Base-by-base conservation (phyloP, 1,140 invertebrate species). In the Sesamia nonagrioides region DNA sequence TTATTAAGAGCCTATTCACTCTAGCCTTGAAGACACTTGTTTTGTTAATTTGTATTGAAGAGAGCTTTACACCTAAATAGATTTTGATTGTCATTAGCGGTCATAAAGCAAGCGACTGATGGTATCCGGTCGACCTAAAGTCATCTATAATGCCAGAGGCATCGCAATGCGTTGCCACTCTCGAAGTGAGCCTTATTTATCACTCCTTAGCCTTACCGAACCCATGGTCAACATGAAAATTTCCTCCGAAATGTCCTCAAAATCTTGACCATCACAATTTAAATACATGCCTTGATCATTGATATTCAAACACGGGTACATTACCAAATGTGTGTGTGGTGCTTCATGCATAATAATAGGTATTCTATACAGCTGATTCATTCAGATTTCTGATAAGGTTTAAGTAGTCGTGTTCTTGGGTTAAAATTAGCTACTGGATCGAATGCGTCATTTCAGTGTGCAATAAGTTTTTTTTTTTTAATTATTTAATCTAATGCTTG, bases 191-290 rank as follows among this genome's bases (percentile, higher is more conserved):
- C 40, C 21, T 0, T 0, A 56, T 21, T 17, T 33, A 58, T 21
- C 50, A 8, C n/a, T n/a, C n/a, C n/a, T n/a, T n/a, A n/a, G n/a
- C 27, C 27, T 35, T 60, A 37, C 5, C 15, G n/a, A 35, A 61
- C 11, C 33, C 8, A 7, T 17, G 33, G 6, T 37, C 35, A 61
- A 8, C 58, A 66, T 66, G 61, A 18, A 66, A 66, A 45, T 27
- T 66, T 40, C 37, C 17, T 66, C 61, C 1, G 6, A 17, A 45
- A 18, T 21, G 37, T 13, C 61, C 61, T 66, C 21, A 21, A 66
- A 66, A 66, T 66, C 61, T 45, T 66, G 61, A 45, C 61, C 61
- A 45, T 45, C 61, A 40, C 15, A 66, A 66, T 33, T 21, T 15
- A 33, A 18, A 45, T 8, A 42, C n/a, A 4, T 33, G 42, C 48